These are phyloP conservation scores for Lepilemur ruficaudatus DNA, from an alignment of 2,797 vertebrate species.

Conservation along the genomic window DNA sequence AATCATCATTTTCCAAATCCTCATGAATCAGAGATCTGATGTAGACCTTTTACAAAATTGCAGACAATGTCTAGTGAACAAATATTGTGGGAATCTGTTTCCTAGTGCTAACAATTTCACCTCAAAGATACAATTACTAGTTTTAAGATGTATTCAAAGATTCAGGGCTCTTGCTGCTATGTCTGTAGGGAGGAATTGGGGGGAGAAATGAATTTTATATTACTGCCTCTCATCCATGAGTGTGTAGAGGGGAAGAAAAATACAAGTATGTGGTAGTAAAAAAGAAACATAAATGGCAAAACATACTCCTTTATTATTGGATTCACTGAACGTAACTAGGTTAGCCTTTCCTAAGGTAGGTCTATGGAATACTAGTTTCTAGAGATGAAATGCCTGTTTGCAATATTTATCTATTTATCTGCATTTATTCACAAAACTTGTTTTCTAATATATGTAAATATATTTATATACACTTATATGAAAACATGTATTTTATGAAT, in stretches of 20 bases:
- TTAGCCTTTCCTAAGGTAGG: background rate
- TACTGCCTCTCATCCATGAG: background rate
- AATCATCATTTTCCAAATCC: conserved; percentile 28
- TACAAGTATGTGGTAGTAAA: background rate
- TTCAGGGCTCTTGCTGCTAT: background rate
- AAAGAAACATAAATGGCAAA: conserved; percentile 2
- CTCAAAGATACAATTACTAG: background rate
- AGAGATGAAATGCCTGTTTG: background rate
- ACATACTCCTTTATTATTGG: background rate
- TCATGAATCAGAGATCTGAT: conserved; percentile 26
- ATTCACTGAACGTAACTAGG: background rate
- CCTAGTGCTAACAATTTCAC: conserved; percentile 36
- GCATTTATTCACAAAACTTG: background rate
- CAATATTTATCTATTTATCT: background rate
- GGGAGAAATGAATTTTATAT: background rate
- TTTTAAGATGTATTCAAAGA: background rate
- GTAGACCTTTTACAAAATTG: conserved; percentile 18
- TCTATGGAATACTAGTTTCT: background rate
- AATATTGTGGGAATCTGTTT: conserved; percentile 15
- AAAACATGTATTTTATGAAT: conserved; percentile 29
- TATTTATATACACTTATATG: background rate
- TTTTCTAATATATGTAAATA: conserved; percentile 3
- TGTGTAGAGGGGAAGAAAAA: background rate
- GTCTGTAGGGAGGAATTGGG: background rate
- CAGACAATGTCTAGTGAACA: background rate